These are phyloP conservation scores for Gila orcuttii DNA, from an alignment of 2,113 vertebrate genomes.

Conservation along the genomic window DNA sequence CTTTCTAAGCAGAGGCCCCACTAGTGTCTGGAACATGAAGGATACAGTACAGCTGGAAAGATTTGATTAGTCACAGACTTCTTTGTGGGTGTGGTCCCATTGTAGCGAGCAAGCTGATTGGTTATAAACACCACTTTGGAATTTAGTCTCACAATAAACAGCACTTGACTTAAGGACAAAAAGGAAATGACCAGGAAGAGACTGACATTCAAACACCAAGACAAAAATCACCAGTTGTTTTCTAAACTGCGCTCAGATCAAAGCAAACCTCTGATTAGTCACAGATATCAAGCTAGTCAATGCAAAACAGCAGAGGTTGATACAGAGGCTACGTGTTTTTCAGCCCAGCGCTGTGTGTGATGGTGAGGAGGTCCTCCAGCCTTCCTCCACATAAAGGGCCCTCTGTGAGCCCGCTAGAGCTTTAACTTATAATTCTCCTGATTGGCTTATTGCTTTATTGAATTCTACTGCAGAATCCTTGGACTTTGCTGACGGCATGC, in stretches of 20 bases:
- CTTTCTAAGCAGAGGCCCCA: background rate
- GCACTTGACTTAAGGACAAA: constrained; percentile 64
- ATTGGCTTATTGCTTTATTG: constrained; percentile 70
- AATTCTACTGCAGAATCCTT: constrained; percentile 60
- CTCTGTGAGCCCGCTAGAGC: constrained; percentile 67
- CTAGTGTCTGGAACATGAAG: constrained; percentile 65
- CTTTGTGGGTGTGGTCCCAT: constrained; percentile 75
- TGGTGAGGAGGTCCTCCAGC: constrained; percentile 52
- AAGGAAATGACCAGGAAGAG: constrained; percentile 56
- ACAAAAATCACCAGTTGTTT: constrained; percentile 12
- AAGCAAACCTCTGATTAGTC: constrained; percentile 38
- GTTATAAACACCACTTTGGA: constrained; percentile 24
- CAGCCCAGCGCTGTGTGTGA: background rate
- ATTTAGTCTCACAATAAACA: constrained; percentile 39
- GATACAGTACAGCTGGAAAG: constrained; percentile 80
- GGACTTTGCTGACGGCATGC: background rate
- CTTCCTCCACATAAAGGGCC: constrained; percentile 69
- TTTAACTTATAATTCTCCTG: constrained; percentile 65
- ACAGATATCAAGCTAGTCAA: constrained; percentile 13
- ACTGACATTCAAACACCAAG: constrained; percentile 12
- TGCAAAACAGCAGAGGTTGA: constrained; percentile 10
- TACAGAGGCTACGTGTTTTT: constrained; percentile 1
- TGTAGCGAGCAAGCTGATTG: constrained; percentile 67
- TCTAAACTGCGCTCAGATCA: background rate
- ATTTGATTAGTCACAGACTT: constrained; percentile 73